Evolutionary conservation across 2,797 vertebrate species (phyloP).

Genomic region (Ctenosaura bakeri): DNA sequence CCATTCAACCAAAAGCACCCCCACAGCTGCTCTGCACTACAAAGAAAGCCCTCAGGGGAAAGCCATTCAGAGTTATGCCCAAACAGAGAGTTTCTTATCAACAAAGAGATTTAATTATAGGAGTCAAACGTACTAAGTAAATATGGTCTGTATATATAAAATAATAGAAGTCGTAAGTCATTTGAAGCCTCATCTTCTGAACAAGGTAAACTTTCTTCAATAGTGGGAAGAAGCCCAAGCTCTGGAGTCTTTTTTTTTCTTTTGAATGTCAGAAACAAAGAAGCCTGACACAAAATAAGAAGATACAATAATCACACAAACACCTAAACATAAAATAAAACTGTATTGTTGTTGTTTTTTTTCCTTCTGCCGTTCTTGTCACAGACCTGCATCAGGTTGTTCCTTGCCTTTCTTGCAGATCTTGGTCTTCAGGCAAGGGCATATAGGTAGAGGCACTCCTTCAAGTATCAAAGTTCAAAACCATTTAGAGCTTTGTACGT

Average conservation of each 20-base stretch:
- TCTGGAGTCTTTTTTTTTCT: background rate
- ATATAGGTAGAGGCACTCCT: too few relatives aligned
- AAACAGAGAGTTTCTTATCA: background rate
- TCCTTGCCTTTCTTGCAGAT: too few relatives aligned
- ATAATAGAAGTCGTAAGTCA: background rate
- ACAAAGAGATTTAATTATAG: background rate
- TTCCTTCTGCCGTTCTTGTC: background rate
- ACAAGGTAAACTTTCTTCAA: background rate
- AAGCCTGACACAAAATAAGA: constrained; percentile 14
- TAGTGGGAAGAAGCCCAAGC: background rate
- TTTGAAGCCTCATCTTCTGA: constrained; percentile 5
- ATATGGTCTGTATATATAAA: constrained; percentile 13
- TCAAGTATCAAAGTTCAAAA: too few relatives aligned
- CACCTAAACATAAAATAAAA: background rate
- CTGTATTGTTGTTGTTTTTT: background rate
- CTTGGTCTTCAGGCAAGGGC: too few relatives aligned
- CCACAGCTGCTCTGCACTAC: background rate
- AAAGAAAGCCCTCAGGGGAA: background rate
- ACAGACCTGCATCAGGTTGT: constrained; percentile 21
- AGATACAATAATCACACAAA: background rate
- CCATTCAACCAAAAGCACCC: background rate
- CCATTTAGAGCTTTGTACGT: too few relatives aligned
- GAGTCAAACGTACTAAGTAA: constrained; percentile 6
- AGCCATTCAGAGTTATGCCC: background rate
- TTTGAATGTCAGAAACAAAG: constrained; percentile 18